Base-by-base conservation (phyloP, 2,888 invertebrate species). In the Idaea aversata region DNA sequence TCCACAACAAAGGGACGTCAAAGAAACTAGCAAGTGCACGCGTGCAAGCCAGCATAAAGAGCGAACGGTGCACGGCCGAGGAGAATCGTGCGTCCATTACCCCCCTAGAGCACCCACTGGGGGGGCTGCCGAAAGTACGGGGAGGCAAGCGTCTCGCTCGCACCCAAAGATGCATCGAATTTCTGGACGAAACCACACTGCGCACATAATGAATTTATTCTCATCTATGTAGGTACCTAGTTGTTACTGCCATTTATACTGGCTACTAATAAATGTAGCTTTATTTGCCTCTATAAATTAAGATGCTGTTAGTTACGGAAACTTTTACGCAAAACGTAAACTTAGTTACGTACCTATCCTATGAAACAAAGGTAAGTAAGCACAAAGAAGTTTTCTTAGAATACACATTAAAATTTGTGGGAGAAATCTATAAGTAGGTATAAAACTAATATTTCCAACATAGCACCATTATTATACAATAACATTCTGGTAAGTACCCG, bases 51-150 rank as follows among this genome's bases (percentile, higher is more conserved):
- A 79, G 85, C 88, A 87, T 90, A 90, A 89, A 90, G 89, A 90
- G 88, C 85, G 87, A 82, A 76, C 84, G 85, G 83, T 81, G 85
- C 86, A 87, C 84, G 85, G 84, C 86, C 85, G 88, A 85, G 84
- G 86, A 88, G 88, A 88, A 87, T 88, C 88, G 83, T 91, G 92
- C 92, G 92, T 92, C 92, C 92, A 91, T 91, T 90, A 90, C 90
- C 87, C 86, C 85, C 85, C 73, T n/a, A 25, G 25, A 69, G 75
- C 76, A 68, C 75, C 70, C 74, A 70, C 76, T 71, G 65, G 69
- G 70, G 76, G 72, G 79, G 83, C 82, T 81, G 85, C 88, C 87
- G 82, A 86, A 88, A 87, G 85, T 86, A 74, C 77, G 75, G 85
- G 86, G 85, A 72, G 83, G 82, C 82, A 77, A 80, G 77, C 81